phyloP scores from a whole-genome alignment of 2,888 invertebrate species.

The Hyppa rectilinea region DNA sequence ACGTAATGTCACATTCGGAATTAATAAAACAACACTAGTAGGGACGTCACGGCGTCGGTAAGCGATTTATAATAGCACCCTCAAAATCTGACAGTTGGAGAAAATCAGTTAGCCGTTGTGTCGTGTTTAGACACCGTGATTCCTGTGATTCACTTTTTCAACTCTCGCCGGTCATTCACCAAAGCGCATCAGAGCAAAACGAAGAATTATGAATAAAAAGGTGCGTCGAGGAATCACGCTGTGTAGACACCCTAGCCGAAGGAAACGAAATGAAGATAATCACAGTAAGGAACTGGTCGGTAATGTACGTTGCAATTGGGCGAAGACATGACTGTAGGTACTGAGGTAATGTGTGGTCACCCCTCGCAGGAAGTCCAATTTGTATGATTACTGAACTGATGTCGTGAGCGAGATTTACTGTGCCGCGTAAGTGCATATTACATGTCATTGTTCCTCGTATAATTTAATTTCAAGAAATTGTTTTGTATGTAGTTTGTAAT shows the following conservation, averaged over 20 bases:
- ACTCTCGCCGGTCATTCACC: constrained; percentile 89
- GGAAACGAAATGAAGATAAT: constrained; percentile 77
- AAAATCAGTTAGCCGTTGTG: constrained; percentile 79
- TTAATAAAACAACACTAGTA: constrained; percentile 5
- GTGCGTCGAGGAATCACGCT: constrained; percentile 88
- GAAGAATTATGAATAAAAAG: constrained; percentile 87
- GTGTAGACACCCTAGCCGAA: constrained; percentile 83
- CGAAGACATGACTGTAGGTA: constrained; percentile 80
- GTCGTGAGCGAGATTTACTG: constrained; percentile 69
- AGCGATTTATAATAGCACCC: constrained; percentile 59
- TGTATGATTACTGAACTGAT: constrained; percentile 70
- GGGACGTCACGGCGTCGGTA: constrained; percentile 25
- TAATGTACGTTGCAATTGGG: constrained; percentile 72
- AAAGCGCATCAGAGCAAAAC: constrained; percentile 84
- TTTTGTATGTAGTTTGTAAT: constrained; percentile 35
- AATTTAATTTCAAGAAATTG: constrained; percentile 62
- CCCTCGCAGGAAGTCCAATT: constrained; percentile 83
- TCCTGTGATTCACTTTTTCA: constrained; percentile 88
- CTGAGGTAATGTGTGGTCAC: constrained; percentile 78
- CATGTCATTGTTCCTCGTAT: constrained; percentile 61
- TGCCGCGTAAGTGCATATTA: constrained; percentile 60
- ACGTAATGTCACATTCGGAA: constrained; percentile 16
- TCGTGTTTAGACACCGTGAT: constrained; percentile 85
- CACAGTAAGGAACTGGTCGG: constrained; percentile 72
- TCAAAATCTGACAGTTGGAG: constrained; percentile 64